Evolutionary conservation across 2,888 invertebrate species (phyloP), one percentile per base, ranked within the genome.

Genomic region (Euzophera pinguis): DNA sequence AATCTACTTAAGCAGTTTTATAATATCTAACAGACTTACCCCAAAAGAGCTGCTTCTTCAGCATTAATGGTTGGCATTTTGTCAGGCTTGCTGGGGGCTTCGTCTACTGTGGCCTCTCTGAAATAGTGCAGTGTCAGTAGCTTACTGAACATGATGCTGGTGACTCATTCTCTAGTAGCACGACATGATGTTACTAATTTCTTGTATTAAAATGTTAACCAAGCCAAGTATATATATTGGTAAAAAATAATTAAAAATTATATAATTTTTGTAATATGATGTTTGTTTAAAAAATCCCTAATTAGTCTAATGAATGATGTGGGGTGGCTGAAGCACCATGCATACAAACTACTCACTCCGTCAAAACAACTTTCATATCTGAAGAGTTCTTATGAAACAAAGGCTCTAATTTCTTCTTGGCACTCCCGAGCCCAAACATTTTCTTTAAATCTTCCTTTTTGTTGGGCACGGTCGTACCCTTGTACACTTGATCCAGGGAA

Each of bases 1-100:
- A 34, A n/a, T 34, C 7, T 37, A 16, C 10, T 16, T 39, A 38
- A 7, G 13, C 37, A 39, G 5, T 10, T 14, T 2, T 9, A 14
- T 3, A 16, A 9, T 6, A 39, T 1, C 6, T 12, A 9, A 3
- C 4, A 37, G 1, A 83, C 96, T 96, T 94, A 97, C 96, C 96
- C 95, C 83, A 97, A 92, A 60, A 97, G 94, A 78, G 96, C 95
- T 68, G 96, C 95, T 91, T 96, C 96, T 92, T 97, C 97, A 81
- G 95, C 94, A 70, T 92, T 93, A 71, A 93, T 92, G 64, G 93
- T 89, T 69, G 94, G 94, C 95, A 95, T 95, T 86, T 91, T 93
- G 67, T 73, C 80, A 57, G 77, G 64, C 60, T 75, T 71, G 67
- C 71, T 55, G 51, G 56, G 55, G 47, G 52, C 54, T 50, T 58